Conservation (phyloP, 2,797 vertebrate species). For the Cottoperca gobio region DNA sequence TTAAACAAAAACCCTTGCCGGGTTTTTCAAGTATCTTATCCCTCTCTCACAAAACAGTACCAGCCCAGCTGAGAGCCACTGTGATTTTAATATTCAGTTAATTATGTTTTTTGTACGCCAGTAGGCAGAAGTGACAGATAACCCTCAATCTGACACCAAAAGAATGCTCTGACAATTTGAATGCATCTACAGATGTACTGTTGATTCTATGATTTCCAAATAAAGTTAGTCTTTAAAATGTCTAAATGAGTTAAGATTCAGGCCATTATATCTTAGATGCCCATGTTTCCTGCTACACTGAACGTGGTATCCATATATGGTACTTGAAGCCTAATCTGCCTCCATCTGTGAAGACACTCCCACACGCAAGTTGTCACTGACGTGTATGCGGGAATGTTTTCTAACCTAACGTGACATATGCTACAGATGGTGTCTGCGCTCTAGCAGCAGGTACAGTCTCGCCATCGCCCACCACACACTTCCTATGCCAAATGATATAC, state of each 20-base stretch:
- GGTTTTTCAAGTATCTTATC: neutral
- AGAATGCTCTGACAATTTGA: neutral
- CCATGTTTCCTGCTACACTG: slow-evolving; percentile 1
- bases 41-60: neutral
- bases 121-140: neutral
- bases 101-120: slow-evolving; percentile 6
- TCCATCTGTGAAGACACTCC: slow-evolving; percentile 53
- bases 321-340: slow-evolving; percentile 22
- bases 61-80: neutral
- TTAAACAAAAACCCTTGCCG: neutral
- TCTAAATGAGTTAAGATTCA: neutral
- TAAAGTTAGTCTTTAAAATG: neutral
- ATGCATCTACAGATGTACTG: neutral
- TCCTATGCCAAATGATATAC: neutral
- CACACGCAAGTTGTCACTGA: slow-evolving; percentile 52
- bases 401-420: slow-evolving; percentile 49
- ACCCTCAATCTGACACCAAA: neutral
- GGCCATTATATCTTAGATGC: neutral
- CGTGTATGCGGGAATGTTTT: slow-evolving; percentile 49
- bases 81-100: slow-evolving; percentile 7
- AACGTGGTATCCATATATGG: slow-evolving; percentile 27
- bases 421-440: slow-evolving; percentile 42
- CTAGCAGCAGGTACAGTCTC: slow-evolving; percentile 18
- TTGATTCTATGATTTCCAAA: neutral
- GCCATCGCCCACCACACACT: slow-evolving; percentile 3